Evolutionary conservation across 2,113 vertebrate genomes (phyloP), one percentile per base, ranked within the genome.

Genomic region (Arothron firmamentum): DNA sequence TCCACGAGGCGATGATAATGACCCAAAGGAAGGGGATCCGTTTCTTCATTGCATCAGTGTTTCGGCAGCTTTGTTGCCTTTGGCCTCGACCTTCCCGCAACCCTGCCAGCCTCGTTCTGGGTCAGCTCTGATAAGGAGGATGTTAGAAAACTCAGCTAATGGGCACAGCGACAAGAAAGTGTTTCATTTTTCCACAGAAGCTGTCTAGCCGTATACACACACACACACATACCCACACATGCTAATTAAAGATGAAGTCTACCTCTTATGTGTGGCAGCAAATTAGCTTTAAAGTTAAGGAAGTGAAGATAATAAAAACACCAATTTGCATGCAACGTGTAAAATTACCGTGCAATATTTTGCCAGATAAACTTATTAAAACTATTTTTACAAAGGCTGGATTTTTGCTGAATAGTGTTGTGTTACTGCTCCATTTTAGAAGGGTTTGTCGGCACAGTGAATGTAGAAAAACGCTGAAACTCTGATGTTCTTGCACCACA

Each of bases 201-300:
- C 71, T 82, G 77, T 74, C 59, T 65, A 34, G 14, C n/a, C 15
- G 52, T n/a, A 50, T 41, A 19, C 42, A n/a, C 42, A 14, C 67
- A 52, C 59, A 19, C 52, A 18, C 21, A 28, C 38, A 52, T n/a
- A 68, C 23, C 56, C 28, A 52, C 13, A 19, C 42, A n/a, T 38
- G 12, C 67, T 83, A 82, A 83, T 86, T 86, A 77, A 72, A 62
- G 62, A 15, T 55, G 16, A 60, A 76, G 58, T 53, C 65, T 65
- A 80, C 77, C 70, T 80, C 68, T 62, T 76, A 72, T 70, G 61
- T 71, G 49, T 55, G 57, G 62, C 64, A 57, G 47, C 64, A 67
- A 67, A 71, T 83, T 50, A 65, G 57, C 43, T 69, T 7, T 56
- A 57, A 55, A 38, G 6, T 38, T 38, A 4, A 12, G 34, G 34